Evolutionary conservation across 2,113 vertebrate species (phyloP).

Genomic region (Anser brachyrhynchus): DNA sequence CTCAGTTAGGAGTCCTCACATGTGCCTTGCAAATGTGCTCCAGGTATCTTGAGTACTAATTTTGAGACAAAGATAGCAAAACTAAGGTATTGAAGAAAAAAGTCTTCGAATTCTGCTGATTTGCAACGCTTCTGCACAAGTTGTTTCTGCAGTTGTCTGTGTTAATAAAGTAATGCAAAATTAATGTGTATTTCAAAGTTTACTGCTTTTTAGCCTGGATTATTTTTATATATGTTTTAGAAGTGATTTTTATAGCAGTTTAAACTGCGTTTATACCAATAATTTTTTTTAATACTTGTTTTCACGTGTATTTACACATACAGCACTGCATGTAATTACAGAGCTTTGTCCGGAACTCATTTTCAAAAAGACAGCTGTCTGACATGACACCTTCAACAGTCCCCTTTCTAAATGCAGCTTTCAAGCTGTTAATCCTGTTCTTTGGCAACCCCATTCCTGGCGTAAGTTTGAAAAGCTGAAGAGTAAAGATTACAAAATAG

Average conservation of each 20-base stretch:
- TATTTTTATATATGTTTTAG: neutral
- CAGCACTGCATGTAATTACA: neutral
- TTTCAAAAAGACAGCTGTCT: neutral
- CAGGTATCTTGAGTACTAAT: neutral
- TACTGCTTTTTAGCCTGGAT: neutral
- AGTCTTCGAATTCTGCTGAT: neutral
- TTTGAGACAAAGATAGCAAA: neutral
- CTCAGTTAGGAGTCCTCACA: neutral
- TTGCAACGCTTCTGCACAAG: neutral
- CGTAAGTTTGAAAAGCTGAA: slow-evolving; percentile 7
- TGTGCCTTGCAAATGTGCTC: neutral
- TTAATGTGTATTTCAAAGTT: neutral
- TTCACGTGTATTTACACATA: neutral
- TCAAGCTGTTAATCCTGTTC: slow-evolving; percentile 12
- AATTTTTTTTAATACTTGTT: neutral
- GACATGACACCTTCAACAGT: neutral
- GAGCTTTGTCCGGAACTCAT: neutral
- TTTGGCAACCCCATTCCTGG: neutral
- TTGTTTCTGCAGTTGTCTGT: neutral
- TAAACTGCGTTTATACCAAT: neutral
- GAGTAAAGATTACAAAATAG: neutral
- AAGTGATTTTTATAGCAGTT: neutral
- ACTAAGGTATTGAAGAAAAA: neutral
- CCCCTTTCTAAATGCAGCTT: slow-evolving; percentile 41
- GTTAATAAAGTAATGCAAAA: neutral